Evolutionary conservation across 1,140 invertebrate species (phyloP), one percentile per base, ranked within the genome.

Genomic region (Drosophila asahinai): DNA sequence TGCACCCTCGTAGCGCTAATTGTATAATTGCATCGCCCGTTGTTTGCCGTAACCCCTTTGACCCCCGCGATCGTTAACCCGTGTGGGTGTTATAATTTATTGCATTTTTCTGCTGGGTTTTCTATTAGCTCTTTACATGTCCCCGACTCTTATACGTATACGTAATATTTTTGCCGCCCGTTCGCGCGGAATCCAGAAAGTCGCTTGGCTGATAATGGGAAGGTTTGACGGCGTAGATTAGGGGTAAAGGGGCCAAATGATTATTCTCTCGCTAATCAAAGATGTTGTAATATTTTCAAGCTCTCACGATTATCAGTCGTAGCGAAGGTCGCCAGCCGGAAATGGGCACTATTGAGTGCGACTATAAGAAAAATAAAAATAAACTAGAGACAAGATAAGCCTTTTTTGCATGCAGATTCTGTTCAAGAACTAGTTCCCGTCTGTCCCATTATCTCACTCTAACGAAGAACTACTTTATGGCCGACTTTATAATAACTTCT

Each of bases 11-110:
- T 52, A 59, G 43, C 4, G 76, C 40, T 70, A 70, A 78, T 70
- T 70, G 43, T 78, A 70, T 78, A 77, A 68, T 77, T 77, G 76
- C 74, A 58, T 12, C 57, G 43, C 63, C 57, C 45, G 62, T 59
- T 75, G 71, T 51, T 57, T 27, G 33, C 38, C 7, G 43, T 12
- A 36, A 30, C 59, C 60, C 72, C n/a, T 30, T 61, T 62, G 52
- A 65, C 52, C 73, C 57, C 27, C 33, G n/a, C 48, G 33, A 76
- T 27, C 63, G 36, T 65, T 71, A 71, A 71, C 47, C 54, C 58
- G 25, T 76, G 73, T 67, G 72, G 75, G 74, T 68, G 75, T 38
- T 68, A 43, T 75, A 75, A 75, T 54, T 75, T 75, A 75, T 75
- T 63, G 40, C 49, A 63, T n/a, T 40, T 52, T 61, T 60, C 43